Evolutionary conservation across 2,888 invertebrate species (phyloP), one percentile per base, ranked within the genome.

Genomic region (Drosophila borealis): DNA sequence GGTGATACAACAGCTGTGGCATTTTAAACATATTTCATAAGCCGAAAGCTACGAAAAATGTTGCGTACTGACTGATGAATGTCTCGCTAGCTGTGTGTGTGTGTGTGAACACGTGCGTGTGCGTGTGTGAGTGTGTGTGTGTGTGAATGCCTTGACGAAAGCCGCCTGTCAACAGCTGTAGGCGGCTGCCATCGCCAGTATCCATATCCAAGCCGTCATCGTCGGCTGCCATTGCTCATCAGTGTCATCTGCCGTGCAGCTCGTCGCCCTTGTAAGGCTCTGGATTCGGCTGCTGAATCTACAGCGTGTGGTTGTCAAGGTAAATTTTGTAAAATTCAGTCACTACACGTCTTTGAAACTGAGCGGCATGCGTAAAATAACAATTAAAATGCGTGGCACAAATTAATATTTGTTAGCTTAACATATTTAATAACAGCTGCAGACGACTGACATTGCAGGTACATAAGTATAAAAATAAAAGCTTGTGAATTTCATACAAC

Each of bases 211-310:
- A 60, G 81, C 74, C 70, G 17, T 69, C 75, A 74, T 44, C 55
- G 64, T 69, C 55, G 62, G 64, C 70, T 86, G 89, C 72, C 89
- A 70, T 80, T 77, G 84, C 69, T 78, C 83, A 83, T 83, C 84
- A 88, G 69, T 39, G 60, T 82, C 70, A 36, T 60, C 44, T 42
- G 51, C 51, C 25, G 61, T 44, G 41, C 21, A 41, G 25, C 36
- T 25, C 13, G 14, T 33, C 14, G 9, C 14, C 37, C 36, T 29
- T 44, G 25, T 25, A 21, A 46, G 49, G 39, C 34, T 44, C n/a
- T 46, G 56, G 21, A 17, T 39, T 39, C 14, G 37, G 29, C 33
- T 36, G 46, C 41, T 62, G 54, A 19, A 37, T 34, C 17, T 14
- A 19, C 55, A 17, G 17, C 46, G 48, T 14, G 41, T 41, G 45